Evolutionary conservation across 2,888 invertebrate species (phyloP), one percentile per base, ranked within the genome.

Genomic region (Ferdinandea cuprea): DNA sequence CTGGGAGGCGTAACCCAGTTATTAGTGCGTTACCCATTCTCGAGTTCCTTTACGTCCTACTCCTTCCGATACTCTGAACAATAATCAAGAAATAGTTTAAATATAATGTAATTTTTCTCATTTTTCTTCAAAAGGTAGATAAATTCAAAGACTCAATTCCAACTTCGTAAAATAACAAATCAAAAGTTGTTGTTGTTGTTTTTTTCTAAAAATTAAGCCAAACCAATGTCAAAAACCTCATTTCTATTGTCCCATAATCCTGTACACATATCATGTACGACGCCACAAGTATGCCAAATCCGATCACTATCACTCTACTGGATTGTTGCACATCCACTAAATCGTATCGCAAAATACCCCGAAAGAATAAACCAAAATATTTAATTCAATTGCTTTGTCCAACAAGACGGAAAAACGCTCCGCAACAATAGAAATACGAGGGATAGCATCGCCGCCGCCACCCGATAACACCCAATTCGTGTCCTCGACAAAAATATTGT

Each of bases 371-470:
- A 71, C 50, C 65, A 48, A 81, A 78, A 73, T 52, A 83, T 68
- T 83, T 78, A 78, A 83, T 83, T 83, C 83, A 83, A 83, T 83
- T 78, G 78, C 83, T 68, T 78, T 83, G 63, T 73, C 78, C 83
- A 78, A 83, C 83, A 83, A 78, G 72, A 83, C 30, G 83, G 83
- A 83, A 83, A 83, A 83, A 83, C 68, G 83, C 63, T 73, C 77
- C 63, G 37, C 72, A 56, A 83, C 61, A 73, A 77, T 66, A 63
- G 50, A 13, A 73, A 65, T 50, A 21, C n/a, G n/a, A 54, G 28
- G 56, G n/a, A 42, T 28, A 54, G 9, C 30, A 42, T n/a, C 40
- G 44, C 56, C 37, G 32, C 30, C 40, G 44, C 21, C 58, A 6
- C 15, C 30, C 28, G 8, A 54, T 52, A 61, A 25, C 35, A 50